These are phyloP conservation scores for Peromyscus attwateri DNA, from an alignment of 2,797 vertebrate species.

Conservation along the genomic window DNA sequence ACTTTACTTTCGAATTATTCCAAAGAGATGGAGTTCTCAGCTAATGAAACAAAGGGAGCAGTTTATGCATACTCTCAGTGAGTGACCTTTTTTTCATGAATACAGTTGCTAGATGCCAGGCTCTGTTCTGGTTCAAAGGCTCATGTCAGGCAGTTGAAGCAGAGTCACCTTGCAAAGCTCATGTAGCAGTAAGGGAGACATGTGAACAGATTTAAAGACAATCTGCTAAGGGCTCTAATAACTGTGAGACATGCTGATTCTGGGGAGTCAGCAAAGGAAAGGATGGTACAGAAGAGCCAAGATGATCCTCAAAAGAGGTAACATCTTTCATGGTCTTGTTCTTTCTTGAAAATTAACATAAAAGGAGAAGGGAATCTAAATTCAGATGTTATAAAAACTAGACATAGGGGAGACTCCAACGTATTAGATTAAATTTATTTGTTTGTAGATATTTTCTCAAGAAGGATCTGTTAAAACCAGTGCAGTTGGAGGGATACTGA, in stretches of 20 bases:
- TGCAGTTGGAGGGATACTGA: slow-evolving; percentile 49
- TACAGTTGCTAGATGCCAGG: not conserved
- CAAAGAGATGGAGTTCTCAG: not conserved
- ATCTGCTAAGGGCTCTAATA: not conserved
- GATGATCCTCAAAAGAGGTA: not conserved
- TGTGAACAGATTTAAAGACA: slow-evolving; percentile 20
- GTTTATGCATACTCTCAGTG: not conserved
- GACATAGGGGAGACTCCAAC: not conserved
- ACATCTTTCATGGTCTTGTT: not conserved
- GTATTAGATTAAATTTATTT: slow-evolving; percentile 36
- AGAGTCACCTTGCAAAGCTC: not conserved
- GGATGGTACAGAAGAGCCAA: not conserved
- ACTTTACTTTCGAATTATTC: slow-evolving; percentile 46
- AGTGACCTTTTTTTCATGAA: slow-evolving; percentile 9
- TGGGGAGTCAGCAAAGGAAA: slow-evolving; percentile 2
- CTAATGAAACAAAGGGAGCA: not conserved
- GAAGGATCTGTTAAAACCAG: slow-evolving; percentile 38
- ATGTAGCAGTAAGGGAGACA: not conserved
- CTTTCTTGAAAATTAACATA: slow-evolving; percentile 41
- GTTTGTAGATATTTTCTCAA: slow-evolving; percentile 49
- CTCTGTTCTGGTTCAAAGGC: not conserved
- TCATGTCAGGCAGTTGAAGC: not conserved
- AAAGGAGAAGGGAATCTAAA: slow-evolving; percentile 22
- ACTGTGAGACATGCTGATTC: not conserved
- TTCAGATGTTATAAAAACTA: slow-evolving; percentile 5